Conservation (phyloP, 2,888 invertebrate genomes). For the Mythimna ferrago region DNA sequence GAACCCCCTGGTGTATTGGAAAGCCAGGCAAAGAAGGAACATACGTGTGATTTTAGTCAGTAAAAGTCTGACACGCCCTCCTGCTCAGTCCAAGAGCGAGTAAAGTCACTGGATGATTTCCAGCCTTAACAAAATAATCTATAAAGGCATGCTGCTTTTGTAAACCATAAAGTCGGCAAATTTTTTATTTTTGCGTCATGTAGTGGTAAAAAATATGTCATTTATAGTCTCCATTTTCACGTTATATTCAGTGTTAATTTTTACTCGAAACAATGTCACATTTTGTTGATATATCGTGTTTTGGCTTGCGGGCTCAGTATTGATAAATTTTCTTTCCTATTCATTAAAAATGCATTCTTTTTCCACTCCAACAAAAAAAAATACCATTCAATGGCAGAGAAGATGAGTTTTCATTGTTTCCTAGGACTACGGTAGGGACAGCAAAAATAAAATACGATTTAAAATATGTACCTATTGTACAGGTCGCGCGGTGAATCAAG, state of each 20-base stretch:
- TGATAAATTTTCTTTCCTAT: neutral
- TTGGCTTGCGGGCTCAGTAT: neutral
- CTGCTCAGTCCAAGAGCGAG: too few species aligned
- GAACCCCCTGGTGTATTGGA: too few species aligned
- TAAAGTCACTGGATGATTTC: too few species aligned
- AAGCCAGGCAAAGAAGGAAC: too few species aligned
- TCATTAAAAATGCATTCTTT: neutral
- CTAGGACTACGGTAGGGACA: neutral
- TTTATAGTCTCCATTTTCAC: neutral
- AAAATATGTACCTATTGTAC: neutral
- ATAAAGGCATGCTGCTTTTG: too few species aligned
- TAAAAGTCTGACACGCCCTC: too few species aligned
- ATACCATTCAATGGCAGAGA: neutral
- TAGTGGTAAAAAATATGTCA: neutral
- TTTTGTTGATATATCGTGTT: neutral
- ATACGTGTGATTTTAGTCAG: too few species aligned
- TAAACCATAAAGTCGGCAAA: too few species aligned
- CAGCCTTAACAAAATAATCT: too few species aligned
- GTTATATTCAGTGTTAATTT: neutral
- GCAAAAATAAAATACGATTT: neutral
- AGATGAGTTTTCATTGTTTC: conserved; percentile 23
- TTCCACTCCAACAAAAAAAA: neutral
- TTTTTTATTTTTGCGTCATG: too few species aligned
- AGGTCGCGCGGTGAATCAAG: too few species aligned
- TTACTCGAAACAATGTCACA: neutral